A percentile compares a stretch with the other conserved stretches of the same genome.
Conservation (phyloP, 2,113 vertebrate genomes). For the Podarcis cretensis region DNA sequence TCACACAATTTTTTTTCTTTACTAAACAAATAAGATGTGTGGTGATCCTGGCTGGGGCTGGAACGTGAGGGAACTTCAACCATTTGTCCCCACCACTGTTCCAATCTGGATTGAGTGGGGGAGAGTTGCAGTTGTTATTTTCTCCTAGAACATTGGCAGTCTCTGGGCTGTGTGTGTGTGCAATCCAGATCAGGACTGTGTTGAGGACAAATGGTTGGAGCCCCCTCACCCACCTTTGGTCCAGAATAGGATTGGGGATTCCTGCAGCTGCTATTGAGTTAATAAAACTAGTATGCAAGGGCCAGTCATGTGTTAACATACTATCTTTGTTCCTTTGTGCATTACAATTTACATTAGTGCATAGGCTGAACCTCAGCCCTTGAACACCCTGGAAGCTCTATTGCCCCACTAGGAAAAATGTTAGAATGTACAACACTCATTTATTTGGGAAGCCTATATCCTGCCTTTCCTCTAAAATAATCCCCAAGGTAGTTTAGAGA, state of each 20-base stretch:
- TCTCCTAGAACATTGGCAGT: neutral
- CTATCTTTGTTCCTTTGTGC: neutral
- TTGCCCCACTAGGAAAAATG: neutral
- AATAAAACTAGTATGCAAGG: neutral
- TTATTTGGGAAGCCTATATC: neutral
- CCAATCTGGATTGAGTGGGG: neutral
- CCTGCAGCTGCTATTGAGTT: neutral
- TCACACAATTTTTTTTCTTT: neutral
- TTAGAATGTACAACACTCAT: neutral
- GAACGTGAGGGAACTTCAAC: too few relatives aligned
- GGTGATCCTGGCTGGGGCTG: neutral
- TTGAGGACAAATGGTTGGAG: neutral
- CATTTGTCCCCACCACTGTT: too few relatives aligned
- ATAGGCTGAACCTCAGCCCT: neutral
- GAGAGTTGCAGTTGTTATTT: neutral
- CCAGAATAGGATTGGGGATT: neutral
- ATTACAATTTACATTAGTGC: neutral
- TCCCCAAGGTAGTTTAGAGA: neutral
- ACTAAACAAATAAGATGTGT: neutral
- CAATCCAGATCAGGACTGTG: neutral
- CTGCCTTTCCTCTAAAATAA: neutral
- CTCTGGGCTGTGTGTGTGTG: too few relatives aligned
- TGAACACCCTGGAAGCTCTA: neutral
- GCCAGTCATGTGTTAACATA: neutral
- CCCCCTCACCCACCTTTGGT: neutral